Percentiles rank a stretch among this genome's conserved stretches.
Evolutionary conservation across 1,140 invertebrate genomes (phyloP).

Genomic region (Microvelia longipes): DNA sequence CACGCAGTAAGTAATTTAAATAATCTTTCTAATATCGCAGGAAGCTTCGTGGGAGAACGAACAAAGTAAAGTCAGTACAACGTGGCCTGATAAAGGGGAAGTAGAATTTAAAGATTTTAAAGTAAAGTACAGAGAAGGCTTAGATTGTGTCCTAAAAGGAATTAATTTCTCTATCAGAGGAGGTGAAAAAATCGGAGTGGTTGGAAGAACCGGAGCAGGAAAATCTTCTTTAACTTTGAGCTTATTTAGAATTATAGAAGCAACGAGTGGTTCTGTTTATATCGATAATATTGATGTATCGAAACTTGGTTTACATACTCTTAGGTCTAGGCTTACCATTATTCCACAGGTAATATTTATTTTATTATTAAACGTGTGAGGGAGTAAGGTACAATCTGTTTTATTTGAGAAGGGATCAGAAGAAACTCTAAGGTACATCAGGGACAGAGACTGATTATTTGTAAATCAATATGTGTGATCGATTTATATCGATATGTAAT

Average conservation of each 20-base stretch:
- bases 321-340: too few relatives aligned
- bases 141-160: constrained; percentile 37
- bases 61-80: constrained; percentile 22
- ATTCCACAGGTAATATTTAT: too few relatives aligned
- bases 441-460: too few relatives aligned
- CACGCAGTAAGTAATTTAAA: too few relatives aligned
- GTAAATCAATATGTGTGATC: too few relatives aligned
- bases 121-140: constrained; percentile 34
- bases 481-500: too few relatives aligned
- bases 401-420: too few relatives aligned
- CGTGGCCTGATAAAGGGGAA: constrained; percentile 56
- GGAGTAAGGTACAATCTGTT: too few relatives aligned
- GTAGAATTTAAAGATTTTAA: constrained; percentile 49
- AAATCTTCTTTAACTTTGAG: constrained; percentile 85
- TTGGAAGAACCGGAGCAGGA: constrained; percentile 67
- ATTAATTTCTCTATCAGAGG: constrained; percentile 31
- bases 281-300: constrained; percentile 83
- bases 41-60: constrained; percentile 10
- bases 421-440: too few relatives aligned
- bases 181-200: constrained; percentile 50
- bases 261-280: constrained; percentile 62
- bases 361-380: too few relatives aligned
- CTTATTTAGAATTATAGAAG: constrained; percentile 83
- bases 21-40: constrained; percentile 19
- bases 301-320: constrained; percentile 69